Percentiles rank a stretch among this genome's conserved stretches.
phyloP scores from a whole-genome alignment of 2,888 invertebrate species.

The Allophyes oxyacanthae region DNA sequence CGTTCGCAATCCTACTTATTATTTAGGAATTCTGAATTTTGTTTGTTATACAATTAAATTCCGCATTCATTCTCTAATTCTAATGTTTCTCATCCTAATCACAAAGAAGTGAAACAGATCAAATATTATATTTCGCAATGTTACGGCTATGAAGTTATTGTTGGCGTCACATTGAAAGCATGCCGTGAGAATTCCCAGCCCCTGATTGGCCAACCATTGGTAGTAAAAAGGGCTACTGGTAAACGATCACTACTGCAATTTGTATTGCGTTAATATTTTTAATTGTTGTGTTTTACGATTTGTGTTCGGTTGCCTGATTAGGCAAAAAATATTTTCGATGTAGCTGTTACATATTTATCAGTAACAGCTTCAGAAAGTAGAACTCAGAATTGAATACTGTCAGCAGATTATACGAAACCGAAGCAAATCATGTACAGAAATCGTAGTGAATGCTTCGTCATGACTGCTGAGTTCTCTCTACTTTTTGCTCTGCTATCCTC shows the following conservation, averaged over 20 bases:
- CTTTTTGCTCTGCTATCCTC: too few relatives aligned
- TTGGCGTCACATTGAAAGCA: slow-evolving; percentile 42
- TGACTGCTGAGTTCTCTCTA: too few relatives aligned
- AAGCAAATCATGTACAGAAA: too few relatives aligned
- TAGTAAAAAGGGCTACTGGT: slow-evolving; percentile 52
- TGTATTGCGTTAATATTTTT: slow-evolving; percentile 40
- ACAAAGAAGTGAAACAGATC: slow-evolving; percentile 50
- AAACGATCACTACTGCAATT: slow-evolving; percentile 37
- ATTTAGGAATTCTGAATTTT: too few relatives aligned
- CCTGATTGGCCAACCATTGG: slow-evolving; percentile 44
- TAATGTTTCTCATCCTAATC: slow-evolving; percentile 37
- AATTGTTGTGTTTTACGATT: slow-evolving; percentile 24
- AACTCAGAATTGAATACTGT: too few relatives aligned
- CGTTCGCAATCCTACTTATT: too few relatives aligned
- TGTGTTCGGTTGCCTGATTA: slow-evolving; percentile 24
- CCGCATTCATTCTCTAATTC: slow-evolving; percentile 4
- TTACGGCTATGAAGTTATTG: slow-evolving; percentile 43
- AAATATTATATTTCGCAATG: slow-evolving; percentile 46
- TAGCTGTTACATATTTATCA: too few relatives aligned
- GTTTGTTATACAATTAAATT: neutral
- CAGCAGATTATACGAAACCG: too few relatives aligned
- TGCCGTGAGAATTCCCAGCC: slow-evolving; percentile 55
- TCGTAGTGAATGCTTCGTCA: too few relatives aligned
- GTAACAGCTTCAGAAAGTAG: too few relatives aligned
- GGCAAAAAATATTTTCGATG: neutral